Percentiles rank a stretch among this genome's conserved stretches.
These are phyloP conservation scores for Sogatella furcifera DNA, from an alignment of 1,140 invertebrate species.

Conservation along the genomic window DNA sequence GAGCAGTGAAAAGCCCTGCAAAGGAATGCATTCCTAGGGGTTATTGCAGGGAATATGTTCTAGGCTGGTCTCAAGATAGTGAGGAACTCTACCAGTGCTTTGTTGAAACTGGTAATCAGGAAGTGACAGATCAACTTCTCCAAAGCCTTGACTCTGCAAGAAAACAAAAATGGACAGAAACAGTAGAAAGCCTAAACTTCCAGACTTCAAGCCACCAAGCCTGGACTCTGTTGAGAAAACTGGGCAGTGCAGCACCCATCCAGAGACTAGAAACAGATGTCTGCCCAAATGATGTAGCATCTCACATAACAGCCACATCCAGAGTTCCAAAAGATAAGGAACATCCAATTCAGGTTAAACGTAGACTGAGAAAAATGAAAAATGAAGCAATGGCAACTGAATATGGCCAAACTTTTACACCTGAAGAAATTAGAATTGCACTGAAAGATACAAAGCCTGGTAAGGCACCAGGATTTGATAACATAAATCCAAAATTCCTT, in stretches of 20 bases:
- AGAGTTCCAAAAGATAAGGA: neutral
- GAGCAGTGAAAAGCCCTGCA: neutral
- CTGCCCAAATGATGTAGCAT: no score
- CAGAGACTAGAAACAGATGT: no score
- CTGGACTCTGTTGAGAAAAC: conserved; percentile 4
- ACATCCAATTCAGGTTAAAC: neutral
- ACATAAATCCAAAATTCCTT: conserved; percentile 12
- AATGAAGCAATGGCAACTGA: neutral
- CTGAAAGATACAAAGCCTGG: conserved; percentile 4
- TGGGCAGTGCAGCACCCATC: neutral
- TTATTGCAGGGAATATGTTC: conserved; percentile 6
- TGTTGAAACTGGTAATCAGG: neutral
- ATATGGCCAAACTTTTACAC: neutral
- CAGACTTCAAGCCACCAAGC: no score
- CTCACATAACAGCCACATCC: neutral
- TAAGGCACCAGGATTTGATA: conserved; percentile 15
- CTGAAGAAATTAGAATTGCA: conserved; percentile 4
- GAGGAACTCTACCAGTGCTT: conserved; percentile 3
- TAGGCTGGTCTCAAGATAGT: conserved; percentile 6
- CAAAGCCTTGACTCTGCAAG: neutral
- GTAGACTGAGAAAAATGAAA: neutral
- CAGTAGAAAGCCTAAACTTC: no score
- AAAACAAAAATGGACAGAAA: no score
- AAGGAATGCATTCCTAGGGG: conserved; percentile 6
- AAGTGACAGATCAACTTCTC: neutral